Base-by-base conservation (phyloP, 2,888 invertebrate species). In the Acronicta leporina region DNA sequence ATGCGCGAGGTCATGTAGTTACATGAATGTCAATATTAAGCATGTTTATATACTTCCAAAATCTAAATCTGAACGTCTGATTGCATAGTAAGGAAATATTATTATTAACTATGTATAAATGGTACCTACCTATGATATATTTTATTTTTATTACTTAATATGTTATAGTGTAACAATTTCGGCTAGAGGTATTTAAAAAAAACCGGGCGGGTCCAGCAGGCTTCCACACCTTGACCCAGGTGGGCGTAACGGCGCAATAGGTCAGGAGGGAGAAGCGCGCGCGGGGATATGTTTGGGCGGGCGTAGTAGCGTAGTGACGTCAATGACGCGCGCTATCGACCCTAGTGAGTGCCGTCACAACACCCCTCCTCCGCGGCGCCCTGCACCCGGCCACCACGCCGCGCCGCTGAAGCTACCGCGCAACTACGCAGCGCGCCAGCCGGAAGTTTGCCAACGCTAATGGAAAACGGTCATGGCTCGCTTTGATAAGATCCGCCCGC, bases 291-390 rank as follows among this genome's bases (percentile, higher is more conserved):
- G 92, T 92, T 93, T 93, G 92, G 92, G 88, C 90, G 91, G 91
- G 91, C 88, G 92, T 93, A 94, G 93, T 93, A 93, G 90, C 91
- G 93, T 94, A 92, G 88, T 94, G 94, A 93, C 94, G 94, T 94
- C 93, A 93, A 82, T 65, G 88, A 82, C 90, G 86, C 85, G 86
- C 87, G 82, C 80, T 92, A 92, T 92, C 92, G 92, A 92, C 89
- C 91, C 85, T 77, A 74, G 77, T 81, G 33, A 49, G 65, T 54
- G 88, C 92, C 92, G 92, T 92, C 92, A 94, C 82, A 93, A 92
- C 91, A 92, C 87, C 84, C 90, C 87, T 78, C 86, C 87, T 77
- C 86, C 78, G 81, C 77, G 68, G 46, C 41, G 27, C 16, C 60
- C 67, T 54, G 55, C 57, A 44, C 75, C 78, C 75, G 65, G 70